Conservation (phyloP, 2,113 vertebrate genomes). For the Orthonyx spaldingii region DNA sequence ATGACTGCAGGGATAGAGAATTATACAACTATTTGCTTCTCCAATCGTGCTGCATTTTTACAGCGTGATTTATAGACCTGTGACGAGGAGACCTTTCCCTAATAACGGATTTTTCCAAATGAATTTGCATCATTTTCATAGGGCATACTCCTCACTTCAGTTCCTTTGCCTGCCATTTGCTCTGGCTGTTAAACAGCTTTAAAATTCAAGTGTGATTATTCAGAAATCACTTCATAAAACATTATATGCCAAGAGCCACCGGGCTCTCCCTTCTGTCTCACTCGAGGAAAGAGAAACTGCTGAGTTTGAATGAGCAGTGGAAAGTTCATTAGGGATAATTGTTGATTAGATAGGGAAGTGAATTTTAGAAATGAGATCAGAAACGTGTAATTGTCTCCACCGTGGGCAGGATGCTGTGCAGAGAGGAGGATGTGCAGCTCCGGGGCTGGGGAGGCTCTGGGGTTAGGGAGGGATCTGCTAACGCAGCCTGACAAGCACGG, state of each 20-base stretch:
- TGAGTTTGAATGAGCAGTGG: neutral
- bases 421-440: neutral
- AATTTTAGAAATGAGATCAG: neutral
- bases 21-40: neutral
- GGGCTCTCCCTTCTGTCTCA: neutral
- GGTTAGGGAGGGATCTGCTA: neutral
- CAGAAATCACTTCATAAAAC: neutral
- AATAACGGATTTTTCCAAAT: neutral
- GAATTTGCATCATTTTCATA: neutral
- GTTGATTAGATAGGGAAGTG: neutral
- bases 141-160: neutral
- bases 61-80: neutral
- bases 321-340: slow-evolving; percentile 36
- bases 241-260: neutral
- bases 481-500: neutral
- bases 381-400: neutral
- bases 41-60: neutral
- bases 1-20: neutral
- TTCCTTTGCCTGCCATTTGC: neutral
- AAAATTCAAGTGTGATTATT: neutral
- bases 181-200: slow-evolving; percentile 27
- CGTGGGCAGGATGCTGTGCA: neutral
- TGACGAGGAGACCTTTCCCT: neutral
- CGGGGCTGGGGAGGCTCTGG: neutral
- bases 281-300: neutral